A percentile compares a stretch with the other conserved stretches of the same genome.
Evolutionary conservation across 1,140 invertebrate genomes (phyloP).

Genomic region (Nomia melanderi): DNA sequence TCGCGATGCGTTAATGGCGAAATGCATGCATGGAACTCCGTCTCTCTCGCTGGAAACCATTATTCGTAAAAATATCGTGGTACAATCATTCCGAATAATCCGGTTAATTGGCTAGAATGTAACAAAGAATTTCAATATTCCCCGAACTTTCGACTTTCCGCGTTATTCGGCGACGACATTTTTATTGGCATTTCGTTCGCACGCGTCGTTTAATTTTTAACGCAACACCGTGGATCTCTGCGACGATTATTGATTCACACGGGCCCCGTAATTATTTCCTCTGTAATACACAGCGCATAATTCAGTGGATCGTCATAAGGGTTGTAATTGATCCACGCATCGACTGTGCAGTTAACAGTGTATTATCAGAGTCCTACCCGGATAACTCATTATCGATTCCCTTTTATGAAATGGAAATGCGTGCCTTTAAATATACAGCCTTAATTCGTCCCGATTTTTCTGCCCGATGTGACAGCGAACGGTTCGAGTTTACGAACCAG

Average conservation of each 20-base stretch:
- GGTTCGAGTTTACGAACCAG: neutral
- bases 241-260: slow-evolving; percentile 29
- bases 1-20: too few relatives aligned
- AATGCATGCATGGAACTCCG: too few relatives aligned
- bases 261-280: slow-evolving; percentile 36
- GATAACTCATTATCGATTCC: slow-evolving; percentile 36
- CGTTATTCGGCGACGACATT: neutral
- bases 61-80: too few relatives aligned
- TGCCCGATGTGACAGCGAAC: neutral
- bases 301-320: neutral
- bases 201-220: slow-evolving; percentile 11
- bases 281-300: neutral
- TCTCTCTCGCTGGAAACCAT: too few relatives aligned
- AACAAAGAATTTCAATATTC: neutral
- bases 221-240: neutral
- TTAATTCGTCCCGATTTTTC: neutral
- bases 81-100: too few relatives aligned
- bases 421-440: slow-evolving; percentile 4
- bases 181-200: neutral
- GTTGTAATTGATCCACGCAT: slow-evolving; percentile 6
- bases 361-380: slow-evolving; percentile 30
- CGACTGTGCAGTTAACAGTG: neutral
- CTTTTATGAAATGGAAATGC: slow-evolving; percentile 12
- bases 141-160: neutral
- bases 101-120: too few relatives aligned